Evolutionary conservation across 2,113 vertebrate species (phyloP), one percentile per base, ranked within the genome.

Genomic region (Chrysochloris asiatica): DNA sequence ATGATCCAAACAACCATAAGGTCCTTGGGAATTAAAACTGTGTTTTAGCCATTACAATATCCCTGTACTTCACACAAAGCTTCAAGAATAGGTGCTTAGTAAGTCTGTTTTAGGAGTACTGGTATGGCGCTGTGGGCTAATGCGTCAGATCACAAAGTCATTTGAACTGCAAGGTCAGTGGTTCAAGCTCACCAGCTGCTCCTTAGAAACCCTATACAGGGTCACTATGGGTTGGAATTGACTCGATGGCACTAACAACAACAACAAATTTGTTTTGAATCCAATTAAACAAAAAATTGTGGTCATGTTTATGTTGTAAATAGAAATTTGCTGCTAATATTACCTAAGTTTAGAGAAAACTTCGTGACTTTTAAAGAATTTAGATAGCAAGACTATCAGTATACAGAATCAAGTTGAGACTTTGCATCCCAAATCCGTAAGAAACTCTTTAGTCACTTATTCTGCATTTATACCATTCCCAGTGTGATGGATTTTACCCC

Each of bases 341-440:
- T 47, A 38, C 5, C 26, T 45, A 75, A 47, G 21, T 88, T 72
- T 59, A 21, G 24, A 43, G 33, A 30, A 3, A 41, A n/a, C 72
- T 78, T 69, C 52, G 92, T 84, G 65, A 33, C 36, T 86, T 92
- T 88, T 63, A 88, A 75, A 93, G 67, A 90, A 80, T 2, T 1
- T 59, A 41, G 2, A 26, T n/a, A 88, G 43, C 28, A 71, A 89
- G 48, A 87, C 8, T 48, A 63, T 33, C 0, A 59, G 38, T 50
- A 38, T 52, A 8, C 65, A 17, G 33, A 47, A 59, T 81, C 50
- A 50, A 19, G 63, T 75, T 45, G 50, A 59, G 52, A 67, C 17
- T 8, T 21, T 67, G 36, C 81, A 24, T 77, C 33, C 11, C 36
- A 80, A 61, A 86, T 73, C 33, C 8, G 0, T 63, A 38, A 41